Base-by-base conservation (phyloP, 1,140 invertebrate genomes). In the Patella vulgata region DNA sequence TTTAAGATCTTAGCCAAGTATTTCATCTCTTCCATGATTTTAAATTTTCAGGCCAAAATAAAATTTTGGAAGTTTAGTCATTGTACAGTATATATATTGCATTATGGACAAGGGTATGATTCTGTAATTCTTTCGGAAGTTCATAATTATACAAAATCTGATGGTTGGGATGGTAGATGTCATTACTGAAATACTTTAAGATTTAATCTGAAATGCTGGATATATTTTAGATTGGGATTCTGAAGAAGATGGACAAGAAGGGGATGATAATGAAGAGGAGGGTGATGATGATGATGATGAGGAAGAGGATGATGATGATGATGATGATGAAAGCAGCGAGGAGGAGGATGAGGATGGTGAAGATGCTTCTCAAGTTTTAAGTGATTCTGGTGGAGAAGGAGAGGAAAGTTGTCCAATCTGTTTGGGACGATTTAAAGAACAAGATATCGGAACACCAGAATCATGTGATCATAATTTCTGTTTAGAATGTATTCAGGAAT, bases 391-490 rank as follows among this genome's bases (percentile, higher is more conserved):
- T 65, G 90, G 92, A 66, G 88, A 89, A 28, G 87, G 91, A 55
- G 87, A 87, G 19, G 84, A 85, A 25, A 76, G 66, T 71, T 96
- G 94, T 83, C 91, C 93, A 1, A 94, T 95, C 75, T 96, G 93
- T 84, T 73, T 88, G 33, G 78, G 81, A 23, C 73, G 77, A 47
- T 83, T 88, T 46, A 61, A 65, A 19, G 87, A 90, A 47, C 91
- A 95, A 85, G 89, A 92, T 80, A 86, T 96, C 47, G 95, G 92
- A 0, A 91, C 88, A 47, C 95, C 95, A 0, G 90, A 93, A 62
- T 87, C 88, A 11, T 97, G 95, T 84, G 92, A 95, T 59, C 95
- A 97, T 80, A 88, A 87, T 42, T 97, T 96, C 79, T 97, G 95
- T 82, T 84, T 93, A 5, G 90, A 93, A 47, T 97, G 95, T 82